phyloP scores from a whole-genome alignment of 2,888 invertebrate species.

The Acutogordius australiensis region DNA sequence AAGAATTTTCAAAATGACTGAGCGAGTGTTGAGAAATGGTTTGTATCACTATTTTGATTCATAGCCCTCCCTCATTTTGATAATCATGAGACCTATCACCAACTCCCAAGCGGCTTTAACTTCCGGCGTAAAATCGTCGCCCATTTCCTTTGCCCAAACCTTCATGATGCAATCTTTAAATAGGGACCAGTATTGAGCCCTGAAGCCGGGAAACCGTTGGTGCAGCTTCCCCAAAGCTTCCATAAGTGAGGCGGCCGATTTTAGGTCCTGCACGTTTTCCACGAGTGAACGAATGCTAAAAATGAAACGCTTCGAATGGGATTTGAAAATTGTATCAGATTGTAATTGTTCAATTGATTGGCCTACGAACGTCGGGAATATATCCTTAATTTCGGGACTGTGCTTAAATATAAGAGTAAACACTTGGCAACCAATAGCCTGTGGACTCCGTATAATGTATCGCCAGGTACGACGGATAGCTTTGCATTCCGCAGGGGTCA shows the following conservation, averaged over 20 bases:
- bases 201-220: not conserved
- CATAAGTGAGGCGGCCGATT: not conserved
- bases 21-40: no score
- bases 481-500: not conserved
- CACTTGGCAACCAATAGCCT: not conserved
- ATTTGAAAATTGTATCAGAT: not conserved
- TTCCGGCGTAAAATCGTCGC: conserved; percentile 1
- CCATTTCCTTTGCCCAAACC: not conserved
- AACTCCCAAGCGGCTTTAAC: conserved; percentile 1
- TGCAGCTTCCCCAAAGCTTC: conserved; percentile 2
- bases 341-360: not conserved
- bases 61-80: not conserved
- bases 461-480: not conserved
- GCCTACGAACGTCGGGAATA: not conserved
- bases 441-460: not conserved
- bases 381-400: not conserved
- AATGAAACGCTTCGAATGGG: conserved; percentile 5
- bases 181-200: not conserved
- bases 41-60: not conserved
- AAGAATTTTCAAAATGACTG: no score
- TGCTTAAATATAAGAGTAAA: conserved; percentile 2
- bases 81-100: not conserved
- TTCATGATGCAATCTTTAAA: conserved; percentile 1
- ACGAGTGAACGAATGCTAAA: not conserved
- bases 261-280: not conserved